These are phyloP conservation scores for Leuctra nigra DNA, from an alignment of 2,888 invertebrate species.

Conservation along the genomic window DNA sequence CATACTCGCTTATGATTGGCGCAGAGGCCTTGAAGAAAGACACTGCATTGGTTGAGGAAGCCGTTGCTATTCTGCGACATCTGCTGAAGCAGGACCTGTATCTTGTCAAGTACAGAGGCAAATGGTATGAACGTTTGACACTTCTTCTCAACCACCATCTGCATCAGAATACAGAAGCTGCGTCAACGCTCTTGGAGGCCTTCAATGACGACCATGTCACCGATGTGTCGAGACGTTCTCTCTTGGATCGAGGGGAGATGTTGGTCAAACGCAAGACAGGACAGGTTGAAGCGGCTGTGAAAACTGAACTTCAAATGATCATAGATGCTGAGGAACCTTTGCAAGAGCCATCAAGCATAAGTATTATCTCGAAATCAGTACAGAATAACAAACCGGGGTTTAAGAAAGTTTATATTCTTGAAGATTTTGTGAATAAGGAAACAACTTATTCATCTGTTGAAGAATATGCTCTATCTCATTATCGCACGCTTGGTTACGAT, in stretches of 20 bases:
- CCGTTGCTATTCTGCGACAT: slow-evolving; percentile 45
- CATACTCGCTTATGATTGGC: slow-evolving; percentile 41
- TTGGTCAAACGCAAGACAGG: slow-evolving; percentile 39
- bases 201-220: slow-evolving; percentile 34
- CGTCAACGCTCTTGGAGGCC: slow-evolving; percentile 42
- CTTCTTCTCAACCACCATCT: slow-evolving; percentile 52
- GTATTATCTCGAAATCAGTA: slow-evolving; percentile 28
- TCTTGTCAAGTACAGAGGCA: slow-evolving; percentile 43
- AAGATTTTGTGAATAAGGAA: slow-evolving; percentile 36
- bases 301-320: slow-evolving; percentile 32
- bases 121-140: slow-evolving; percentile 55
- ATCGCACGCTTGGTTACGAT: slow-evolving; percentile 43
- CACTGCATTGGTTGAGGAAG: slow-evolving; percentile 36
- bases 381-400: slow-evolving; percentile 33
- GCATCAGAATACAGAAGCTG: slow-evolving; percentile 40
- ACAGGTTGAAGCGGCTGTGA: slow-evolving; percentile 33
- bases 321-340: slow-evolving; percentile 35
- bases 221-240: slow-evolving; percentile 32
- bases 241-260: slow-evolving; percentile 40
- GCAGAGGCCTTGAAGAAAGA: slow-evolving; percentile 42
- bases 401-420: slow-evolving; percentile 36
- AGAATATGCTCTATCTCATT: slow-evolving; percentile 48
- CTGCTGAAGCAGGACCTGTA: slow-evolving; percentile 47
- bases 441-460: slow-evolving; percentile 48
- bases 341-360: slow-evolving; percentile 36